Conservation (phyloP, 2,113 vertebrate species). For the Chascanopsetta lugubris region DNA sequence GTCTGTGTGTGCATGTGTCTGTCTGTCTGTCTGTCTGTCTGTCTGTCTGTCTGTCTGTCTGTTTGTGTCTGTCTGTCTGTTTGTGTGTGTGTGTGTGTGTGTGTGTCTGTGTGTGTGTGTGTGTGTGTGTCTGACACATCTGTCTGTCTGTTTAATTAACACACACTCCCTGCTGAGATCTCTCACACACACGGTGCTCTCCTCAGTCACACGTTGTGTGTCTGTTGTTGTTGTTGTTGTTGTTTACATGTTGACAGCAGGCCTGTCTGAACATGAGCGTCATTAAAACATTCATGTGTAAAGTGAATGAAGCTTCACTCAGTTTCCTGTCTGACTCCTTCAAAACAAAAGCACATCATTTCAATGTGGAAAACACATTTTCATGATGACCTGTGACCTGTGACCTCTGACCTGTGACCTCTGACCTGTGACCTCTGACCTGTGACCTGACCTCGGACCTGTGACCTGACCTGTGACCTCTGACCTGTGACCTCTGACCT, state of each 20-base stretch:
- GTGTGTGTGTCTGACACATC: background rate
- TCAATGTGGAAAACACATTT: too few species aligned
- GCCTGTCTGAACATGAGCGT: conserved; percentile 32
- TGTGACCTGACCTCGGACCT: too few species aligned
- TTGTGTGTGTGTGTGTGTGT: background rate
- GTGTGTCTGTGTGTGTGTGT: background rate
- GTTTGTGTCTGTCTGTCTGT: background rate
- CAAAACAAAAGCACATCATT: conserved; percentile 11
- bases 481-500: too few species aligned
- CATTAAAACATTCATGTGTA: conserved; percentile 22
- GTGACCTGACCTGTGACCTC: too few species aligned
- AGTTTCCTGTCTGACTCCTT: conserved; percentile 60
- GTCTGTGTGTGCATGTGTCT: too few species aligned
- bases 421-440: too few species aligned
- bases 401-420: too few species aligned
- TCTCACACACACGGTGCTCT: conserved; percentile 1
- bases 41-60: background rate
- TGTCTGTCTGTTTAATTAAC: background rate
- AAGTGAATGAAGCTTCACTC: too few species aligned
- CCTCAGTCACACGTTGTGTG: conserved; percentile 10
- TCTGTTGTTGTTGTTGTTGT: background rate
- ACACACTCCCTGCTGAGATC: background rate
- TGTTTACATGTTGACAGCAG: conserved; percentile 40
- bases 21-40: conserved; percentile 4
- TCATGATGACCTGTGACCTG: too few species aligned